phyloP scores from a whole-genome alignment of 2,888 invertebrate species.

The Mellilla xanthometata region DNA sequence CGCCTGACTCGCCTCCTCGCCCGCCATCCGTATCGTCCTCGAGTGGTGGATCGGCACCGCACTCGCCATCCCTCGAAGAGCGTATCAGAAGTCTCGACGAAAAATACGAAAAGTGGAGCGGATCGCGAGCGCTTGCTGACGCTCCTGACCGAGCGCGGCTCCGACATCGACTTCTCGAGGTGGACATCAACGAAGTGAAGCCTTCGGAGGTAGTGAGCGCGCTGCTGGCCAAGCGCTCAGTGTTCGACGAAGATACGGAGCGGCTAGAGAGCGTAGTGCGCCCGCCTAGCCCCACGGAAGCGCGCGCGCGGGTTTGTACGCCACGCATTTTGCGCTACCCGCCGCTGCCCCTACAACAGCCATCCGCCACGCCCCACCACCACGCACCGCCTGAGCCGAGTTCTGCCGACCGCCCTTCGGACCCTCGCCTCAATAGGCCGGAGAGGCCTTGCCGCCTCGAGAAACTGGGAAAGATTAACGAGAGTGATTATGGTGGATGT shows the following conservation, averaged over 20 bases:
- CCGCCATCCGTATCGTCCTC: slow-evolving; percentile 90
- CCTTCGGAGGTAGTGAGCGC: slow-evolving; percentile 97
- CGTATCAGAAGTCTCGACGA: slow-evolving; percentile 96
- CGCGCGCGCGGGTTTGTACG: slow-evolving; percentile 57
- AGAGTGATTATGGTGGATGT: slow-evolving; percentile 49
- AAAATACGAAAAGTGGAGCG: slow-evolving; percentile 95
- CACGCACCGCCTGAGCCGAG: slow-evolving; percentile 83
- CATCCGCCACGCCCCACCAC: slow-evolving; percentile 70
- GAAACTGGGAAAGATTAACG: slow-evolving; percentile 44
- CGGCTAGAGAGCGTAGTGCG: slow-evolving; percentile 94
- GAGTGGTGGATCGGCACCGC: slow-evolving; percentile 87
- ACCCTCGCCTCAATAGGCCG: slow-evolving; percentile 47
- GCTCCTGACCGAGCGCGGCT: slow-evolving; percentile 83
- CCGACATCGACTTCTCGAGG: slow-evolving; percentile 89
- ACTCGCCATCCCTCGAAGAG: slow-evolving; percentile 92
- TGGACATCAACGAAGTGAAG: slow-evolving; percentile 91
- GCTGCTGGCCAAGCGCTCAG: slow-evolving; percentile 94
- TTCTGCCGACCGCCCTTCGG: slow-evolving; percentile 29
- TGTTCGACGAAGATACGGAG: slow-evolving; percentile 98
- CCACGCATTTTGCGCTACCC: slow-evolving; percentile 85
- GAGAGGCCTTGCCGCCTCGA: slow-evolving; percentile 42
- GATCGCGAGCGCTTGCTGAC: slow-evolving; percentile 83
- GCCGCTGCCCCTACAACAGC: slow-evolving; percentile 92
- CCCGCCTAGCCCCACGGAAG: slow-evolving; percentile 85
- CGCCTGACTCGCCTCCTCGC: slow-evolving; percentile 86